Evolutionary conservation across 2,888 invertebrate species (phyloP).

Genomic region (Macaria notata): DNA sequence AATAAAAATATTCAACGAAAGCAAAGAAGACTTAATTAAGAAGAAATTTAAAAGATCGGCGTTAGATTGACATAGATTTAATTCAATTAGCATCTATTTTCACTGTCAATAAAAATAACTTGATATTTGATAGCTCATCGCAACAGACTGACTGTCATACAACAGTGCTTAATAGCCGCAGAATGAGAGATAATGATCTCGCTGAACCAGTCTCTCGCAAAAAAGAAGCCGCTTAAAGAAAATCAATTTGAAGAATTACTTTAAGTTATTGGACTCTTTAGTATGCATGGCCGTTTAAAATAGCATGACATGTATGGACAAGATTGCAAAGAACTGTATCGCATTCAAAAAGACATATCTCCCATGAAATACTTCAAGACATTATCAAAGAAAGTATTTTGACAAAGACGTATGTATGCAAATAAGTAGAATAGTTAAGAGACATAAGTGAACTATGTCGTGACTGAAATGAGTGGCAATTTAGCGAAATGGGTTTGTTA

Average conservation of each 20-base stretch:
- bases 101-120: too few relatives aligned
- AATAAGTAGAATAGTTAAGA: not conserved
- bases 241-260: constrained; percentile 18
- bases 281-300: constrained; percentile 19
- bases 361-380: too few relatives aligned
- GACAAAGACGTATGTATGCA: too few relatives aligned
- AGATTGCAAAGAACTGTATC: constrained; percentile 3
- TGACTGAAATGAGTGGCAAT: constrained; percentile 11
- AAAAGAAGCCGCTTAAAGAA: constrained; percentile 16
- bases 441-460: constrained; percentile 8
- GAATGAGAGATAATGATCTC: constrained; percentile 8
- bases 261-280: constrained; percentile 19
- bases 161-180: too few relatives aligned
- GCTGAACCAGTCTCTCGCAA: constrained; percentile 16
- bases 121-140: too few relatives aligned
- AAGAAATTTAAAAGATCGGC: too few relatives aligned
- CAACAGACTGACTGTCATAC: too few relatives aligned
- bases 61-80: too few relatives aligned
- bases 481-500: constrained; percentile 12
- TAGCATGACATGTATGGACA: not conserved
- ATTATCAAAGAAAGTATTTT: too few relatives aligned
- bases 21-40: too few relatives aligned
- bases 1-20: too few relatives aligned
- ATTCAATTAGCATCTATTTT: too few relatives aligned
- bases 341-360: not conserved